These are phyloP conservation scores for Lasioglossum villosulum DNA, from an alignment of 2,888 invertebrate genomes.

Conservation along the genomic window DNA sequence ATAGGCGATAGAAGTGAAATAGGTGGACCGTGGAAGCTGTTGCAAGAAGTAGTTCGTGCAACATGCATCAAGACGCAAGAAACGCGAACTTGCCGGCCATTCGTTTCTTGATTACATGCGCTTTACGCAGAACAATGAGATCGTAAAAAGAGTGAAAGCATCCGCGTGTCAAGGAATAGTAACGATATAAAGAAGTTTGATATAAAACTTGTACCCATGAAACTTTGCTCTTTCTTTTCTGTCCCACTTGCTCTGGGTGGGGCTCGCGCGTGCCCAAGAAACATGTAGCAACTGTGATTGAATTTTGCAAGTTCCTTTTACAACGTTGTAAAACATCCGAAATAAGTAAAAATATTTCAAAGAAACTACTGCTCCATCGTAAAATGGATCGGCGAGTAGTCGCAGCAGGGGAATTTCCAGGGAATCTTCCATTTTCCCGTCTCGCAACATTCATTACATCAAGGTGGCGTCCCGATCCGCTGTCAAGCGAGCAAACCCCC, in stretches of 20 bases:
- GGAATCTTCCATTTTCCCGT: not conserved
- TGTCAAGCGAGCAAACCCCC: not conserved
- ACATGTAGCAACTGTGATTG: not conserved
- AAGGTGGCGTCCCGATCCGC: constrained; percentile 1
- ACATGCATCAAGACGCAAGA: not conserved
- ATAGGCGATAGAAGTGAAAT: not conserved
- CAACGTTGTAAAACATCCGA: no score
- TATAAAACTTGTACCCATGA: not conserved
- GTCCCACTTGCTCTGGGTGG: not conserved
- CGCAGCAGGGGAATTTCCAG: not conserved
- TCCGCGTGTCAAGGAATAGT: not conserved
- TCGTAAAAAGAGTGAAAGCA: not conserved
- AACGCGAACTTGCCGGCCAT: not conserved
- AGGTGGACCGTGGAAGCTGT: not conserved
- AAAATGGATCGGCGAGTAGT: not conserved
- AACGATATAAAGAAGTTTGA: constrained; percentile 2
- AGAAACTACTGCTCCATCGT: no score
- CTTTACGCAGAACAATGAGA: not conserved
- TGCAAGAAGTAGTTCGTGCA: not conserved
- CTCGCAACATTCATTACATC: not conserved
- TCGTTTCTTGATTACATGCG: constrained; percentile 1
- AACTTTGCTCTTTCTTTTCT: not conserved
- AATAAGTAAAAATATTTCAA: no score
- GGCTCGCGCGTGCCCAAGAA: not conserved
- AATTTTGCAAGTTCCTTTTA: not conserved